Evolutionary conservation across 2,113 vertebrate species (phyloP).

Genomic region (Ameiurus melas): DNA sequence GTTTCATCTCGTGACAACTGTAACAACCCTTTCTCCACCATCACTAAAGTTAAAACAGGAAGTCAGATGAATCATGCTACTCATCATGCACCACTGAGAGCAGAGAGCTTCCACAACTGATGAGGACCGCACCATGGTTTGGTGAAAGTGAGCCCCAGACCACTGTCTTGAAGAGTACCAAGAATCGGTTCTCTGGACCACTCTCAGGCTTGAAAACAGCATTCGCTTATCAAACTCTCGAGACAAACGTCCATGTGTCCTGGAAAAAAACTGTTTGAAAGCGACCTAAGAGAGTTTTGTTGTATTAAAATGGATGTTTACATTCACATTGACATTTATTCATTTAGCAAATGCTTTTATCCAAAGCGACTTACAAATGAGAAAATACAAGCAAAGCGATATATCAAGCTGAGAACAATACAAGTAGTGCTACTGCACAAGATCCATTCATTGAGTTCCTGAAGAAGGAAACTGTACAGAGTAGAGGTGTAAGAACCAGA

Average conservation of each 20-base stretch:
- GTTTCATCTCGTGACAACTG: background rate
- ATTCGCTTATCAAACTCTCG: background rate
- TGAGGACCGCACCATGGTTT: background rate
- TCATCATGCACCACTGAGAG: background rate
- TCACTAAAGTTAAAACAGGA: background rate
- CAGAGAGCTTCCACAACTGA: background rate
- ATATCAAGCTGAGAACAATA: too few relatives aligned
- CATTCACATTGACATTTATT: too few relatives aligned
- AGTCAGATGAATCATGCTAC: background rate
- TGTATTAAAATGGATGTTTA: background rate
- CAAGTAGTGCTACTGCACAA: too few relatives aligned
- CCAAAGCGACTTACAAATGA: too few relatives aligned
- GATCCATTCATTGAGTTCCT: too few relatives aligned
- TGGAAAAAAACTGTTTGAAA: background rate
- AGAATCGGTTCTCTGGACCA: background rate
- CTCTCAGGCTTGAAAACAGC: background rate
- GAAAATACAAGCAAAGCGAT: too few relatives aligned
- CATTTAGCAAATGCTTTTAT: too few relatives aligned
- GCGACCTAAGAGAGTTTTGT: background rate
- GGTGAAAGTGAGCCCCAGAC: background rate
- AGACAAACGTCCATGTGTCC: too few relatives aligned
- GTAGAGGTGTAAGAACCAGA: too few relatives aligned
- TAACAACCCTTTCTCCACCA: background rate
- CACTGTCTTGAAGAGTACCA: background rate
- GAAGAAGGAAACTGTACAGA: too few relatives aligned